Conservation (phyloP, 1,140 invertebrate species). For the Acyrthosiphon pisum region DNA sequence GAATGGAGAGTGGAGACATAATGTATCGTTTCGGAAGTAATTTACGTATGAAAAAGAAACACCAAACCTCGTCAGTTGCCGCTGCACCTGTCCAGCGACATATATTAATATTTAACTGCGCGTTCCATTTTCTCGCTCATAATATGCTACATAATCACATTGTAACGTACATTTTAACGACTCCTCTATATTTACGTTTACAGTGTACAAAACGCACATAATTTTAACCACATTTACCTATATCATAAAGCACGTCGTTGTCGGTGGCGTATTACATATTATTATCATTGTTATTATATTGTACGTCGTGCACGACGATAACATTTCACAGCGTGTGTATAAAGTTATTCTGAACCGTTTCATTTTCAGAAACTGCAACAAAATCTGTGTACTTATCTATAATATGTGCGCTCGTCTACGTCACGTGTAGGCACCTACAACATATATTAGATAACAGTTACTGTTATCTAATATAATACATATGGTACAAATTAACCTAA, state of each 20-base stretch:
- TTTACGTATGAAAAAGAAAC: slow-evolving; percentile 32
- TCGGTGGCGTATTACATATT: not conserved
- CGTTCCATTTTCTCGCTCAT: slow-evolving; percentile 3
- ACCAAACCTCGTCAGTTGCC: not conserved
- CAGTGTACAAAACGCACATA: not conserved
- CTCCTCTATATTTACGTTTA: not conserved
- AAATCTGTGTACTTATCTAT: not conserved
- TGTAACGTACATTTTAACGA: not conserved
- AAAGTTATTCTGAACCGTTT: not conserved
- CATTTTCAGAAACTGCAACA: not conserved
- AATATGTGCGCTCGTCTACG: not conserved
- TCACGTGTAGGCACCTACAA: not conserved
- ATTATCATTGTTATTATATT: not conserved
- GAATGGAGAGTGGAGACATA: not conserved
- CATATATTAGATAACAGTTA: too few species aligned
- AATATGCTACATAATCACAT: not conserved
- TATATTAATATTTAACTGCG: not conserved
- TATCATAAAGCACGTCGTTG: not conserved
- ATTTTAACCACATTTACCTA: not conserved
- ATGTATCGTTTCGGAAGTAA: not conserved
- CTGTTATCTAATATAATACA: not conserved
- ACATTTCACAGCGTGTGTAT: not conserved
- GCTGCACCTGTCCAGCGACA: not conserved
- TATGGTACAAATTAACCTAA: not conserved
- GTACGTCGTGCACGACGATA: not conserved